phyloP scores from a whole-genome alignment of 2,797 vertebrate genomes.

The Rhincodon typus region DNA sequence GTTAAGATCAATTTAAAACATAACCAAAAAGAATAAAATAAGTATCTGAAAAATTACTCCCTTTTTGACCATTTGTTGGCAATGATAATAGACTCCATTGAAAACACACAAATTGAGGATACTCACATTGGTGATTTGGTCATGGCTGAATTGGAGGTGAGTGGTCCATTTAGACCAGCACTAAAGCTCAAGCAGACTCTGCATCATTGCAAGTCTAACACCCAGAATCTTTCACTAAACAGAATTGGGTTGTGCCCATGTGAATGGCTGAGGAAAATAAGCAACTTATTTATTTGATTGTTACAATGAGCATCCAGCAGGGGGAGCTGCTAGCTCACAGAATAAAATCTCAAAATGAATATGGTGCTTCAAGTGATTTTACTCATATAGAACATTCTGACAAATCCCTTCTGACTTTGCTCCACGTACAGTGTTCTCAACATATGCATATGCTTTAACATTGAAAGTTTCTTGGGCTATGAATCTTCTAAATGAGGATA shows the following conservation, averaged over 20 bases:
- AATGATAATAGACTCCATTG: background rate
- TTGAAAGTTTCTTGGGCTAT: background rate
- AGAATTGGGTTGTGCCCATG: background rate
- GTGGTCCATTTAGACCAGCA: too few relatives aligned
- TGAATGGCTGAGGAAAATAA: too few relatives aligned
- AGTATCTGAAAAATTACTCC: background rate
- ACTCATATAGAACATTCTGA: too few relatives aligned
- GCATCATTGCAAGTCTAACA: too few relatives aligned
- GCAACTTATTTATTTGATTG: background rate
- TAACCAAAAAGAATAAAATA: background rate
- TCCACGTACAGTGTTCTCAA: background rate
- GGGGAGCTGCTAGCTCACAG: background rate
- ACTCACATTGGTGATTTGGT: background rate
- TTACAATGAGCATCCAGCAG: background rate
- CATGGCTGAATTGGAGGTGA: background rate
- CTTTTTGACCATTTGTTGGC: background rate
- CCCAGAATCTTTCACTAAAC: background rate
- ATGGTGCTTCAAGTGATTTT: background rate
- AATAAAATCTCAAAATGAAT: background rate
- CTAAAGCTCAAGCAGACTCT: background rate
- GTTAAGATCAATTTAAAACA: background rate
- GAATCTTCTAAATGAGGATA: background rate
- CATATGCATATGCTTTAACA: background rate
- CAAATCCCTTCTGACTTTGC: background rate
- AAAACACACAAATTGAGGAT: background rate